These are phyloP conservation scores for Invenusta paracnida DNA, from an alignment of 2,888 invertebrate genomes.

Conservation along the genomic window DNA sequence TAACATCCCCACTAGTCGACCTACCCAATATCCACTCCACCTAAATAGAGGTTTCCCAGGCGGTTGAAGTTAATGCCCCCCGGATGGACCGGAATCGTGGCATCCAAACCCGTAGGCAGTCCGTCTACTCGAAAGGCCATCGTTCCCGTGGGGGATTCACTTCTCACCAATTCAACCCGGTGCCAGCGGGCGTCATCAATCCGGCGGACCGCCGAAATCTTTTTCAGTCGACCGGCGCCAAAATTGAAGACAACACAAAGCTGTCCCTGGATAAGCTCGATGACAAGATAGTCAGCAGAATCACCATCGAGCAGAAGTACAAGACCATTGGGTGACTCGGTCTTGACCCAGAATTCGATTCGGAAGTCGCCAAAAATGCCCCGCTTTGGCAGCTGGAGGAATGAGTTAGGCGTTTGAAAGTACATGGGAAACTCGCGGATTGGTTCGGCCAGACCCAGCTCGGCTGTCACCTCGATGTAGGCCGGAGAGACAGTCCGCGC, in stretches of 20 bases:
- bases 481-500: constrained; percentile 28
- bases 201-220: background rate
- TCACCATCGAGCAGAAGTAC: constrained; percentile 17
- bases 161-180: background rate
- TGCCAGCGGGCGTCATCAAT: background rate
- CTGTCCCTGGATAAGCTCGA: background rate
- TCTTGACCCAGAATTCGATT: constrained; percentile 34
- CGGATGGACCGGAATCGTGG: background rate
- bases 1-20: no score
- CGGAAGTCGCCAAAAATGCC: constrained; percentile 33
- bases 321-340: background rate
- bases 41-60: background rate
- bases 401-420: constrained; percentile 20
- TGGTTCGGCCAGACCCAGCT: constrained; percentile 29
- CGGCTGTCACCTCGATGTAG: constrained; percentile 35
- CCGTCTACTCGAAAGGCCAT: background rate
- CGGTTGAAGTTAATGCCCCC: constrained; percentile 11
- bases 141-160: background rate
- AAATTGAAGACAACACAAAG: background rate
- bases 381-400: constrained; percentile 15
- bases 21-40: background rate
- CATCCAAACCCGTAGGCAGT: background rate
- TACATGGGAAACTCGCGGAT: constrained; percentile 30
- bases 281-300: background rate
- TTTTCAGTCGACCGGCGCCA: background rate